Percentiles rank a stretch among this genome's conserved stretches.
Conservation (phyloP, 2,797 vertebrate genomes). For the Epinephelus coioides region DNA sequence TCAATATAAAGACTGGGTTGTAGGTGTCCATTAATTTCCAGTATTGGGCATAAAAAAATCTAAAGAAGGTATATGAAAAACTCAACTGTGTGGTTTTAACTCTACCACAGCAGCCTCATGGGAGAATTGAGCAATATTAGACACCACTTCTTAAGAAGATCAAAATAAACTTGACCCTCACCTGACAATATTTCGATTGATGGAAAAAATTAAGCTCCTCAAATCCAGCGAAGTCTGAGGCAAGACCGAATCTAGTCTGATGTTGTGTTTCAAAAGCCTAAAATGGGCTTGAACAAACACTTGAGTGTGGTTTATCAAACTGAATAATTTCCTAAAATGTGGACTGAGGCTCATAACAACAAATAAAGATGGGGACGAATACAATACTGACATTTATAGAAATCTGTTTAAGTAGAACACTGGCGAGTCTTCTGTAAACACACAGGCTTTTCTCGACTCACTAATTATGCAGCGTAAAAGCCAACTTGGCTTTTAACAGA, state of each 20-base stretch:
- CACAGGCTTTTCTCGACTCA: not conserved
- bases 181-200: constrained; percentile 1
- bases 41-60: too few relatives aligned
- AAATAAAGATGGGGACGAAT: not conserved
- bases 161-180: not conserved
- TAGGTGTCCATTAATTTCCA: too few relatives aligned
- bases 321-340: not conserved
- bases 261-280: not conserved
- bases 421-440: constrained; percentile 8
- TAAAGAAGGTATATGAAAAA: too few relatives aligned
- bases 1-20: too few relatives aligned
- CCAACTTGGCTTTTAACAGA: constrained; percentile 15
- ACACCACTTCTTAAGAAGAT: not conserved
- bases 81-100: not conserved
- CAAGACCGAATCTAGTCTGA: not conserved
- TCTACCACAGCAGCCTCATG: not conserved
- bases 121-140: not conserved
- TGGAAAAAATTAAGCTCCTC: not conserved
- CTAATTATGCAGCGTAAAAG: not conserved
- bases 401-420: not conserved
- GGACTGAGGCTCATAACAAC: not conserved
- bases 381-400: constrained; percentile 10
- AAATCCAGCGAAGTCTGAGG: constrained; percentile 11
- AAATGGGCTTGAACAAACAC: constrained; percentile 3
- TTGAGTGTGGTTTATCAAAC: not conserved